Evolutionary conservation across 2,888 invertebrate species (phyloP).

Genomic region (Pachliopta kotzebuea): DNA sequence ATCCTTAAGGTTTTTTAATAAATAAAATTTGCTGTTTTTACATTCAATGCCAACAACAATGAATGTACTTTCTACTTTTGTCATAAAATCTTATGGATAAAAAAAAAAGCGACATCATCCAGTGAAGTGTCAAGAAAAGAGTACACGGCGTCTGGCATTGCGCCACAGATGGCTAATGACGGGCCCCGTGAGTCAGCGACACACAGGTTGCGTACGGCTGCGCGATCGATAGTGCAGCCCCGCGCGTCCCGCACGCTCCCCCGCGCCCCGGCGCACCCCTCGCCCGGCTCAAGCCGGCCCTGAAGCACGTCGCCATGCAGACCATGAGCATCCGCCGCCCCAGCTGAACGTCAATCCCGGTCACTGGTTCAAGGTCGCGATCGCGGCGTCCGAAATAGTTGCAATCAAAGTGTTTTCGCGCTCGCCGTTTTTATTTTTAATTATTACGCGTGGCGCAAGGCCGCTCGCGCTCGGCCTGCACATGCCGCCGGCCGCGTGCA

Average conservation of each 20-base stretch:
- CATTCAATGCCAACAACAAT: not conserved
- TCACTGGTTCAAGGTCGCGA: constrained; percentile 64
- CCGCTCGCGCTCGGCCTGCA: constrained; percentile 52
- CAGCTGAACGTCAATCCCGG: constrained; percentile 41
- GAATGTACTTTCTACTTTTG: not conserved
- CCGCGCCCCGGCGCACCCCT: constrained; percentile 51
- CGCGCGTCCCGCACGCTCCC: constrained; percentile 43
- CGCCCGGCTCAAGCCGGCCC: constrained; percentile 42
- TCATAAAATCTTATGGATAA: not conserved
- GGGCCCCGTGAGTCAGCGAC: constrained; percentile 65
- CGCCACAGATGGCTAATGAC: constrained; percentile 52
- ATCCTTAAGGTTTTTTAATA: too few relatives aligned
- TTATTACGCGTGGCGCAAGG: constrained; percentile 70
- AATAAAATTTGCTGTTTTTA: too few relatives aligned
- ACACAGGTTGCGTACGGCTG: constrained; percentile 59
- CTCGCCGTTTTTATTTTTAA: constrained; percentile 65
- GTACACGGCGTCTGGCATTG: constrained; percentile 50
- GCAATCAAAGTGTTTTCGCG: constrained; percentile 43
- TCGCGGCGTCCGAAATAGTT: constrained; percentile 51
- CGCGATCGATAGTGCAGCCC: constrained; percentile 75
- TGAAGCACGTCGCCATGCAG: constrained; percentile 44
- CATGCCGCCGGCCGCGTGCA: constrained; percentile 63
- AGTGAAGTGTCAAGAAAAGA: constrained; percentile 19
- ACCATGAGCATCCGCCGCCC: constrained; percentile 40
- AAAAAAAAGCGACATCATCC: constrained; percentile 9